phyloP scores from a whole-genome alignment of 2,797 vertebrate species.

The Lepus oiostolus region DNA sequence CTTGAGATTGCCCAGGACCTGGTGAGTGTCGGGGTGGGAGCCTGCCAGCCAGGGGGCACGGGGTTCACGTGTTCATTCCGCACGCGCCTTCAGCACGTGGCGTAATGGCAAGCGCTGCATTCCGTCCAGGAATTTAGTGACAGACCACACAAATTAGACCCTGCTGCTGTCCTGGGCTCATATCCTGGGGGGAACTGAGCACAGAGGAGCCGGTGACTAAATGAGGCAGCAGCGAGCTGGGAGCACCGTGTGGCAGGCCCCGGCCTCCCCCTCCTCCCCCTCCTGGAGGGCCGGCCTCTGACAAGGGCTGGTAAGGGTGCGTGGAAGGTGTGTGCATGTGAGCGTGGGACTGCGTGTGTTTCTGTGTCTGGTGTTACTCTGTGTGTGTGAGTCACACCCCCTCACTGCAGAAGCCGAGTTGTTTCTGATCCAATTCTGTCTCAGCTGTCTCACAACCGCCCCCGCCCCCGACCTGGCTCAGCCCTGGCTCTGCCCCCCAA shows the following conservation, averaged over 20 bases:
- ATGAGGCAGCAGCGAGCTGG: not conserved
- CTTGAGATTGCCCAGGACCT: not conserved
- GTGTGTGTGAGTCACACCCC: slow-evolving; percentile 82
- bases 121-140: slow-evolving; percentile 35
- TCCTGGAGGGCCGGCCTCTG: not conserved
- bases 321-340: not conserved
- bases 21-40: slow-evolving; percentile 15
- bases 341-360: slow-evolving; percentile 68
- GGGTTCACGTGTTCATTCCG: not conserved
- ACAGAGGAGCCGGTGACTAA: slow-evolving; percentile 69
- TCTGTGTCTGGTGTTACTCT: slow-evolving; percentile 75
- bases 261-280: not conserved
- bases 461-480: not conserved
- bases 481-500: slow-evolving; percentile 31
- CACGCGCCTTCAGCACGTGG: slow-evolving; percentile 30
- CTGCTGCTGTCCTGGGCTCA: slow-evolving; percentile 65
- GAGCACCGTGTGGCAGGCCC: not conserved
- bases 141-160: slow-evolving; percentile 47
- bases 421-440: slow-evolving; percentile 83
- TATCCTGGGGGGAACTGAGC: slow-evolving; percentile 38
- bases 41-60: not conserved
- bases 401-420: slow-evolving; percentile 79
- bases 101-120: not conserved
- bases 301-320: not conserved
- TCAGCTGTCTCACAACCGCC: slow-evolving; percentile 71